phyloP scores from a whole-genome alignment of 2,113 vertebrate genomes.

The Globicephala melas region DNA sequence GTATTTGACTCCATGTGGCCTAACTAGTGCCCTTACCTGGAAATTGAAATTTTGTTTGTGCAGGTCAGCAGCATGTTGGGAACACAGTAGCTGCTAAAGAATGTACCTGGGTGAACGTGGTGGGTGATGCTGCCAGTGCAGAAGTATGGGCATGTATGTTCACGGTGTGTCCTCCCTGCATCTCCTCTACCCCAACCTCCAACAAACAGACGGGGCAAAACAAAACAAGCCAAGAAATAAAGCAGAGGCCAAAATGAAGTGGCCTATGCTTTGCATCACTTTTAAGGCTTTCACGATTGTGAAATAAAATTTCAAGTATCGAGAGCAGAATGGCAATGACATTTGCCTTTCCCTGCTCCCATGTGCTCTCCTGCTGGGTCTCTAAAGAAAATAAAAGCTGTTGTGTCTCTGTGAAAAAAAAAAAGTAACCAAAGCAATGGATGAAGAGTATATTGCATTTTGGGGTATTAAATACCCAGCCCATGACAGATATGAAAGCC shows the following conservation, averaged over 20 bases:
- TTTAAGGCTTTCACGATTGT: neutral
- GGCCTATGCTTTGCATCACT: neutral
- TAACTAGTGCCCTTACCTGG: rapidly evolving
- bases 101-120: rapidly evolving
- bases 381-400: neutral
- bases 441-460: neutral
- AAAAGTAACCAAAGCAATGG: neutral
- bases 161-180: rapidly evolving
- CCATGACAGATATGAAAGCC: neutral
- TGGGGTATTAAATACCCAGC: neutral
- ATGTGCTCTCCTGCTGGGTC: neutral
- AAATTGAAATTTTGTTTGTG: neutral
- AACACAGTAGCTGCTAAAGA: neutral
- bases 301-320: neutral
- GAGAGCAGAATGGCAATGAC: neutral
- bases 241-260: neutral
- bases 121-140: rapidly evolving
- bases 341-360: neutral
- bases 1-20: neutral
- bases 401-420: neutral
- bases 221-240: neutral
- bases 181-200: neutral
- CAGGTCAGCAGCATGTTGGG: neutral
- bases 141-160: neutral
- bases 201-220: neutral